Percentiles rank a stretch among this genome's conserved stretches.
Evolutionary conservation across 2,113 vertebrate genomes (phyloP).

Genomic region (Narcine bancroftii): DNA sequence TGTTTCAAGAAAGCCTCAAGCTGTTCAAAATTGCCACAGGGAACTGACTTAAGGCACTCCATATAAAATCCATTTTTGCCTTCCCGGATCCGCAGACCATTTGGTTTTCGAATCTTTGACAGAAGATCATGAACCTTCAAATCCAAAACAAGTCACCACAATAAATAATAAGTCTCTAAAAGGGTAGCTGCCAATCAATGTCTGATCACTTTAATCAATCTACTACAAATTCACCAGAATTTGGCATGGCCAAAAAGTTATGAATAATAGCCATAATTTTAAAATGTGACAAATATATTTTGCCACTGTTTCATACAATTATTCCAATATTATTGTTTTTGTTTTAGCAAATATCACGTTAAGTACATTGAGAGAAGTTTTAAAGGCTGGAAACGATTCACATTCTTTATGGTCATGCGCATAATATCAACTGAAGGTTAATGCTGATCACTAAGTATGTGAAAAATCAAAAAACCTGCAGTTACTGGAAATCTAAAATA

Average conservation of each 20-base stretch:
- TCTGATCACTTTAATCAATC: not conserved
- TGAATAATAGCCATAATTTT: not conserved
- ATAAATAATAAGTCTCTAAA: not conserved
- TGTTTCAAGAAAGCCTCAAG: conserved; percentile 25
- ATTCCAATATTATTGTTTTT: too few relatives aligned
- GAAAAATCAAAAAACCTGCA: too few relatives aligned
- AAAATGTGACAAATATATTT: too few relatives aligned
- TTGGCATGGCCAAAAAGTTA: not conserved
- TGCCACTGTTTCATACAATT: too few relatives aligned
- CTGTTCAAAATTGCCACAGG: not conserved
- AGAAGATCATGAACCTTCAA: conserved; percentile 26
- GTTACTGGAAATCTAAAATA: too few relatives aligned
- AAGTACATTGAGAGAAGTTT: too few relatives aligned
- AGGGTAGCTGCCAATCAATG: not conserved
- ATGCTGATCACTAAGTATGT: too few relatives aligned
- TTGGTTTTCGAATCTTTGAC: not conserved
- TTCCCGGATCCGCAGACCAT: conserved; percentile 11
- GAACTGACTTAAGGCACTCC: conserved; percentile 17
- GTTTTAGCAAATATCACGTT: too few relatives aligned
- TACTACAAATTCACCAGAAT: not conserved
- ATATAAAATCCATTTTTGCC: conserved; percentile 18
- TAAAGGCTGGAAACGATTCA: too few relatives aligned
- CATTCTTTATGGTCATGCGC: too few relatives aligned
- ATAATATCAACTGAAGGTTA: too few relatives aligned
- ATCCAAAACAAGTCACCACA: not conserved